Evolutionary conservation across 1,140 invertebrate genomes (phyloP).

Genomic region (Lucilia sericata): DNA sequence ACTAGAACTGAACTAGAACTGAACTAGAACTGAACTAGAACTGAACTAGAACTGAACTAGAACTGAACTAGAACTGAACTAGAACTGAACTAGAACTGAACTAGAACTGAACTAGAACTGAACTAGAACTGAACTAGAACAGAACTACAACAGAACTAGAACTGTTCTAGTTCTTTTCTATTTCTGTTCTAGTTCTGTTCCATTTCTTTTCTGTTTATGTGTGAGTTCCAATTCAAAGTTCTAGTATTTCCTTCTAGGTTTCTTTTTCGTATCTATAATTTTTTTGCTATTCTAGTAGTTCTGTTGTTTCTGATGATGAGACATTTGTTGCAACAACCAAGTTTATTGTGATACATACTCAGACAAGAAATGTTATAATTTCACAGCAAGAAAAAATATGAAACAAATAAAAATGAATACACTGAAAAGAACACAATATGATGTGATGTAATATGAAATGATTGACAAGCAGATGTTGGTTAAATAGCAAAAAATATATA

Average conservation of each 20-base stretch:
- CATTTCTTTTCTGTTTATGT: no score
- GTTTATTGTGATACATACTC: constrained; percentile 28
- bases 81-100: no score
- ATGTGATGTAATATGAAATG: constrained; percentile 21
- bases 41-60: no score
- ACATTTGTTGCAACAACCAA: constrained; percentile 32
- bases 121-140: no score
- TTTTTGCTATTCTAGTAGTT: background rate
- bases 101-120: no score
- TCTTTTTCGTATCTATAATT: background rate
- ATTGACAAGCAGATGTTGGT: constrained; percentile 38
- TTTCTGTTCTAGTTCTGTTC: no score
- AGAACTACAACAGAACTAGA: no score
- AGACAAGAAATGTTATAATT: constrained; percentile 21
- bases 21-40: no score
- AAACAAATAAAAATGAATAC: background rate
- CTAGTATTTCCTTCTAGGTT: background rate
- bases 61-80: no score
- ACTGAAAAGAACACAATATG: background rate
- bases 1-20: no score
- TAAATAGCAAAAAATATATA: background rate
- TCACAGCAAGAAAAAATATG: background rate
- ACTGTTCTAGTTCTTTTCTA: no score
- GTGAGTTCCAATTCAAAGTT: no score
- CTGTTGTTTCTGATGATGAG: background rate